phyloP scores from a whole-genome alignment of 2,113 vertebrate genomes.

The Pyrgilauda ruficollis region DNA sequence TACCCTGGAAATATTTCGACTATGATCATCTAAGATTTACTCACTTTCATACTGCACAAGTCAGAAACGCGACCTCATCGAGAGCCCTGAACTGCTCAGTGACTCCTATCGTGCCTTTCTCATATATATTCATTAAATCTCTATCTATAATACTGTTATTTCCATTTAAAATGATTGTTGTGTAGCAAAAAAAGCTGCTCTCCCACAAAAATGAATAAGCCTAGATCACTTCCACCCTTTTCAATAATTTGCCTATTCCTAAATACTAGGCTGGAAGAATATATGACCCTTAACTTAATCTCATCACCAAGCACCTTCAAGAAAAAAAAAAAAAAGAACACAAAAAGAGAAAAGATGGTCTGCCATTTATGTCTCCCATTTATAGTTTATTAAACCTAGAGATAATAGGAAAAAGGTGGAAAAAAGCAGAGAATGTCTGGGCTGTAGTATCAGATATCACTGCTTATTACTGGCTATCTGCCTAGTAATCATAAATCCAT shows the following conservation, averaged over 20 bases:
- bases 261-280: background rate
- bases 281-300: constrained; percentile 1
- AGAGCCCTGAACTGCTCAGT: background rate
- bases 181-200: constrained; percentile 3
- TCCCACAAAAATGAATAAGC: constrained; percentile 35
- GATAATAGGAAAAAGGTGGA: constrained; percentile 53
- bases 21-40: constrained; percentile 10
- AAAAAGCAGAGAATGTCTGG: constrained; percentile 16
- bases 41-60: constrained; percentile 2
- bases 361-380: constrained; percentile 32
- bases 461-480: constrained; percentile 52
- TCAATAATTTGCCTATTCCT: constrained; percentile 23
- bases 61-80: constrained; percentile 44
- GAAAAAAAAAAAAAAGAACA: background rate
- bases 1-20: background rate
- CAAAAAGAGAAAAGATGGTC: background rate
- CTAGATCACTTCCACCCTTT: constrained; percentile 29
- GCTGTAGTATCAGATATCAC: constrained; percentile 12
- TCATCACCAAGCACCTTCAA: constrained; percentile 11
- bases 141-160: constrained; percentile 15
- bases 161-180: background rate
- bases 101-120: constrained; percentile 46
- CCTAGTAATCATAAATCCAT: constrained; percentile 27
- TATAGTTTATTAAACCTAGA: constrained; percentile 56
- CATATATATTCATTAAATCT: constrained; percentile 60